These are phyloP conservation scores for Phlogophora meticulosa DNA, from an alignment of 2,888 invertebrate species.

Conservation along the genomic window DNA sequence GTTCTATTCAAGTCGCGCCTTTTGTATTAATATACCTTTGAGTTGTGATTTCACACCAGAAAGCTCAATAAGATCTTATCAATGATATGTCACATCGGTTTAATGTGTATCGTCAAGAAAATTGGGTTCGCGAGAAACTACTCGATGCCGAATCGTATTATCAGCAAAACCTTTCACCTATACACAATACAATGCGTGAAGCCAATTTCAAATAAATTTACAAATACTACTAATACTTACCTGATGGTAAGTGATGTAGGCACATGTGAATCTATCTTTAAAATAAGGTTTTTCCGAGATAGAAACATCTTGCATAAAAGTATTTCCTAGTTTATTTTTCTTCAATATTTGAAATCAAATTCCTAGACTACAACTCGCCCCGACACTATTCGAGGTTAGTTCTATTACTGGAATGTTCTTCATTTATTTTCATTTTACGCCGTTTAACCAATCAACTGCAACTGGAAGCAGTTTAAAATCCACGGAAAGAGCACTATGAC, in stretches of 20 bases:
- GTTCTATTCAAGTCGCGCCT: not conserved
- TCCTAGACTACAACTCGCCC: slow-evolving; percentile 5
- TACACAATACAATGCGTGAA: slow-evolving; percentile 40
- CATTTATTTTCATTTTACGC: slow-evolving; percentile 25
- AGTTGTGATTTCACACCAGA: slow-evolving; percentile 35
- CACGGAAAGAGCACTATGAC: slow-evolving; percentile 28
- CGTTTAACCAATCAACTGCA: slow-evolving; percentile 36
- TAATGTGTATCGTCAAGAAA: slow-evolving; percentile 58
- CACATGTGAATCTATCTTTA: not conserved
- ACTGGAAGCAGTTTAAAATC: slow-evolving; percentile 38
- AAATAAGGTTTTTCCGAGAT: not conserved
- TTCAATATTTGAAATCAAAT: too few relatives aligned
- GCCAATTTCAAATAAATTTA: slow-evolving; percentile 51
- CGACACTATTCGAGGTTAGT: slow-evolving; percentile 16
- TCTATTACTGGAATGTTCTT: slow-evolving; percentile 19
- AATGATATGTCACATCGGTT: slow-evolving; percentile 54
- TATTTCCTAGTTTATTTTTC: too few relatives aligned
- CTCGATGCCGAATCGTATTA: slow-evolving; percentile 53
- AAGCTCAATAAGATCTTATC: slow-evolving; percentile 42
- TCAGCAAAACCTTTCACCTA: slow-evolving; percentile 44
- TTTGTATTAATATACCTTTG: slow-evolving; percentile 13
- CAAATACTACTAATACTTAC: too few relatives aligned
- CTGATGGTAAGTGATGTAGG: slow-evolving; percentile 18
- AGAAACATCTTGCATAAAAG: not conserved
- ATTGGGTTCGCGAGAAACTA: slow-evolving; percentile 58